Evolutionary conservation across 2,888 invertebrate genomes (phyloP), one percentile per base, ranked within the genome.

Genomic region (Tineola bisselliella): DNA sequence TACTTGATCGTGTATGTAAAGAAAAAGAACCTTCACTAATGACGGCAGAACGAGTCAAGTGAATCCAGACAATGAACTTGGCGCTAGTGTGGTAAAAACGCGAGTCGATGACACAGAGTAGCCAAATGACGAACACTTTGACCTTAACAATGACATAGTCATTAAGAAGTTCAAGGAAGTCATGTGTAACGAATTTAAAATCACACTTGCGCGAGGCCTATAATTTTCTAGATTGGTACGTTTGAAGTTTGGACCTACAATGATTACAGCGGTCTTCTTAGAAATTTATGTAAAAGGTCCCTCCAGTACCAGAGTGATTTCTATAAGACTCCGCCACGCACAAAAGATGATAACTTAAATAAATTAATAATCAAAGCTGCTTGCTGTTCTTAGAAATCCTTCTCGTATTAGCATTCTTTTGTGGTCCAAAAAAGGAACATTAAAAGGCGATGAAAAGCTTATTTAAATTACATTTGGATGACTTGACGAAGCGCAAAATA

Each of bases 391-490:
- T 63, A 65, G 75, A 76, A 66, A 67, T 57, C 17, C 13, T 66
- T 65, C 65, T 63, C 65, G 63, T 65, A 68, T 65, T 70, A 72
- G 71, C 68, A 71, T 67, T 67, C 67, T 66, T 65, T 63, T 70
- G 68, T 72, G 69, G 70, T 63, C 64, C 13, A n/a, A 76, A 76
- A 76, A 74, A 74, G 70, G 70, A 68, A 61, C 60, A 63, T 66
- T 63, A 63, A 66, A 68, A 71, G 66, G 63, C 65, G 63, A 62
- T 63, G 66, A 66, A 70, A 69, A 68, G 67, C 64, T 69, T 71
- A 77, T 76, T 74, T 73, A 80, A 81, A 79, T 78, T 77, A 70
- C 65, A 64, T 66, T 66, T 58, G 63, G 70, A 72, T 75, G 75
- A 73, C 69, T 67, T 71, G 68, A 62, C 69, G 67, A 73, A 77